Evolutionary conservation across 1,140 invertebrate species (phyloP), one percentile per base, ranked within the genome.

Genomic region (Lanistes nyassanus): DNA sequence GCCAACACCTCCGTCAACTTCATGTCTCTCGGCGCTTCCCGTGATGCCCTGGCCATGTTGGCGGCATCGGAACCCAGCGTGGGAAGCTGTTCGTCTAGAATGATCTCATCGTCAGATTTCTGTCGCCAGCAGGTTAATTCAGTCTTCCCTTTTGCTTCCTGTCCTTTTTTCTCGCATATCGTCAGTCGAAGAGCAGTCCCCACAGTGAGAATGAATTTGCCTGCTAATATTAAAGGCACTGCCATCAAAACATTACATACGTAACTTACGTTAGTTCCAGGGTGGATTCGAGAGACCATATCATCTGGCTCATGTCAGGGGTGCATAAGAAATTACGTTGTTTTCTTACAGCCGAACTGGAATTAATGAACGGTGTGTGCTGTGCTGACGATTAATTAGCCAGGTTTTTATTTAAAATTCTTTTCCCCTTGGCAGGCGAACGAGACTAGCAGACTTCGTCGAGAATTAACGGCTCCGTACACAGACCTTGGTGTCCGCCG

Each of bases 361-460:
- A 16, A 47, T 47, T 6, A 47, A 1, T 47, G 42, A 31, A 11
- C n/a, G 23, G 23, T 60, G 56, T 60, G 23, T 23, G 4, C 29
- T 11, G 23, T 42, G 36, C 34, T 26, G 26, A n/a, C 29, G 4
- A 21, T 9, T 47, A 0, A 47, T 47, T n/a, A n/a, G n/a, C n/a
- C n/a, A n/a, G n/a, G n/a, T n/a, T n/a, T n/a, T n/a, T n/a, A n/a
- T n/a, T n/a, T n/a, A n/a, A n/a, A n/a, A n/a, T n/a, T n/a, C n/a
- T n/a, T n/a, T n/a, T n/a, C n/a, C n/a, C n/a, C n/a, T 71, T 9
- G 11, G 19, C 55, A 72, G 70, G 21, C 70, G 3, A 47, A 19
- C 21, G 70, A 72, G 70, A 60, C 60, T 55, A 72, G 70, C 42
- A 55, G 70, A 13, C 56, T 72, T 36, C 58, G 70, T 13, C 70